phyloP scores from a whole-genome alignment of 2,888 invertebrate genomes.

The Habrosyne pyritoides region DNA sequence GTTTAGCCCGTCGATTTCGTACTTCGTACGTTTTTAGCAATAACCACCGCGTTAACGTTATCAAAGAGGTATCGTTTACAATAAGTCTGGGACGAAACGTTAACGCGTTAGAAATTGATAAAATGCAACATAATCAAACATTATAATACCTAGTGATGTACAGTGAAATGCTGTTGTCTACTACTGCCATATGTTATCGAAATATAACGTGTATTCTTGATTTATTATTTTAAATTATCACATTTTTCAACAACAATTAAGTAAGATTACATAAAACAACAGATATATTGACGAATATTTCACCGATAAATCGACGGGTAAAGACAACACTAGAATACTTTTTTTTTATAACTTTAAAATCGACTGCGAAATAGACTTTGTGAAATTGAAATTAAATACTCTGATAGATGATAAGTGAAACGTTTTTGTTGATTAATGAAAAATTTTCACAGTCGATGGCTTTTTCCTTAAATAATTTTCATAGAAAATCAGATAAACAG shows the following conservation, averaged over 20 bases:
- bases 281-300: not conserved
- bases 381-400: not conserved
- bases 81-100: not conserved
- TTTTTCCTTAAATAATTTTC: constrained; percentile 30
- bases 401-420: not conserved
- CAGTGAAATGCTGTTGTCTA: not conserved
- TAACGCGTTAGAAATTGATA: not conserved
- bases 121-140: not conserved
- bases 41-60: not conserved
- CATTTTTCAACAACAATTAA: not conserved
- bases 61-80: not conserved
- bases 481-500: constrained; percentile 63
- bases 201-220: not conserved
- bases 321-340: constrained; percentile 34
- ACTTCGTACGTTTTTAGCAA: not conserved
- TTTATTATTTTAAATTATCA: not conserved
- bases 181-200: not conserved
- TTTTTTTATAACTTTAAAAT: constrained; percentile 17
- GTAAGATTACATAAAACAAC: not conserved
- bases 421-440: not conserved
- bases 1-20: constrained; percentile 18
- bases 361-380: constrained; percentile 7
- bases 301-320: constrained; percentile 11
- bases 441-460: constrained; percentile 31
- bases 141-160: no score